These are phyloP conservation scores for Chanos chanos DNA, from an alignment of 2,797 vertebrate genomes.

Conservation along the genomic window DNA sequence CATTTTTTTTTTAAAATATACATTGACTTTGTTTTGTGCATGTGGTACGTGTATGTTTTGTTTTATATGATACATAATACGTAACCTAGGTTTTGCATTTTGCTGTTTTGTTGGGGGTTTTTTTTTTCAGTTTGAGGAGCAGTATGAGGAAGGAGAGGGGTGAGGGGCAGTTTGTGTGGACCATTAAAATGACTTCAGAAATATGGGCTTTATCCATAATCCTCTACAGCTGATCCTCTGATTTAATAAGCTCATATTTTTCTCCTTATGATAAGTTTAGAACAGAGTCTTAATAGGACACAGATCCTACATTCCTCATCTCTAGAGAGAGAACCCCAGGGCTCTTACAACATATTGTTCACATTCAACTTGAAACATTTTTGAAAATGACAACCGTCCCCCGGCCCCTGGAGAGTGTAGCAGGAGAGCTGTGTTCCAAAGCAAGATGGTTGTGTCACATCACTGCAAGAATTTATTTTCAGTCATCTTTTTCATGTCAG, in stretches of 20 bases:
- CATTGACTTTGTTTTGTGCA: too few species aligned
- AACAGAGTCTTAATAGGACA: conserved; percentile 62
- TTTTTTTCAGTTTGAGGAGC: too few species aligned
- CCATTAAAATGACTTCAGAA: neutral
- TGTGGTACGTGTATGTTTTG: too few species aligned
- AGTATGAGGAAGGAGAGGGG: neutral
- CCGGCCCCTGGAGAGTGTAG: neutral
- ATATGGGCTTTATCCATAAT: conserved; percentile 46
- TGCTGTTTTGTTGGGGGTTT: too few species aligned
- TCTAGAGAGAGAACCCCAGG: conserved; percentile 36
- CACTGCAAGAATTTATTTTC: too few species aligned
- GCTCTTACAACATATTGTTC: conserved; percentile 54
- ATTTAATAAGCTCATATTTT: conserved; percentile 57
- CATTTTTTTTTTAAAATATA: too few species aligned
- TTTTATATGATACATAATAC: too few species aligned
- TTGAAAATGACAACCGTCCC: conserved; percentile 52
- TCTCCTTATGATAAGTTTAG: conserved; percentile 57
- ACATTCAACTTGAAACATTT: conserved; percentile 53
- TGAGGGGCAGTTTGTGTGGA: neutral
- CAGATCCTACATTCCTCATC: conserved; percentile 54
- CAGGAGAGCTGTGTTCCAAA: conserved; percentile 11
- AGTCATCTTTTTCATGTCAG: too few species aligned
- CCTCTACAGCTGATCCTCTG: conserved; percentile 55
- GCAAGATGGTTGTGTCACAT: neutral
- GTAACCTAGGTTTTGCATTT: too few species aligned